Percentiles rank a stretch among this genome's conserved stretches.
Conservation (phyloP, 2,113 vertebrate species). For the human (Homo sapiens) region GRCh38 chr12:17531001-17531500, state of each 20-base stretch:
- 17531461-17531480: no score
- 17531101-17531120: neutral
- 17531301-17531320: neutral
- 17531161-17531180: neutral
- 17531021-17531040: neutral
- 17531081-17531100: neutral
- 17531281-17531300: neutral
- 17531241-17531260: neutral
- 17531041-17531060: neutral
- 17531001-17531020: neutral
- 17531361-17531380: no score
- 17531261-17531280: neutral
- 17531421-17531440: no score
- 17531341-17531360: no score
- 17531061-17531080: neutral
- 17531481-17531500: no score
- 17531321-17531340: neutral
- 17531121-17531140: neutral
- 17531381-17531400: no score
- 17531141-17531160: neutral
- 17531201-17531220: neutral
- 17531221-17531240: neutral
- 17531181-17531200: neutral
- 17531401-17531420: no score
- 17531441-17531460: no score